A percentile compares a stretch with the other conserved stretches of the same genome.
phyloP scores from a whole-genome alignment of 2,113 vertebrate species.

The Bos indicus region DNA sequence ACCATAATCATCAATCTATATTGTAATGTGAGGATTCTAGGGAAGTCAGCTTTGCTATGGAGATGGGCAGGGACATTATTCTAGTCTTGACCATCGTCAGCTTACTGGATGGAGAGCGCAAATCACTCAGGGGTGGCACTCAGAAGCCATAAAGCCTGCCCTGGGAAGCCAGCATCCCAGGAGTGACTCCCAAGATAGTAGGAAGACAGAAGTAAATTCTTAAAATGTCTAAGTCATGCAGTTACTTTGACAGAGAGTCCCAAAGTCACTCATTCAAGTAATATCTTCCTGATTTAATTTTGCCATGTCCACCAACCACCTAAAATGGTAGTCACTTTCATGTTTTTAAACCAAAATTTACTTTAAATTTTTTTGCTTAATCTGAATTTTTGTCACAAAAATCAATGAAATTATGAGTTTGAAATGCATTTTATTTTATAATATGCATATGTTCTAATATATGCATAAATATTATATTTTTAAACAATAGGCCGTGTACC shows the following conservation, averaged over 20 bases:
- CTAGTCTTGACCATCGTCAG: background rate
- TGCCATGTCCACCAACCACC: background rate
- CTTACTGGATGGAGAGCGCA: background rate
- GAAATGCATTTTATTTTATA: background rate
- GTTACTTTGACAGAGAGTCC: background rate
- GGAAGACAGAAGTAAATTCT: background rate
- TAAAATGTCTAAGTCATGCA: background rate
- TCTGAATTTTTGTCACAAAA: background rate
- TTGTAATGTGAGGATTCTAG: conserved; percentile 34
- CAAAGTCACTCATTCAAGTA: background rate
- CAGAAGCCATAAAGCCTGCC: background rate
- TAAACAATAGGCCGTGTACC: background rate
- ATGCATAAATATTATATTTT: background rate
- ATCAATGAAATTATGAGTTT: background rate
- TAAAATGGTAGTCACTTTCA: background rate
- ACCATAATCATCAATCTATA: conserved; percentile 54
- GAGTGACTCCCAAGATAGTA: background rate
- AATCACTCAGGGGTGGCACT: background rate
- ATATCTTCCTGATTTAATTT: background rate
- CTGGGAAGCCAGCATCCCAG: background rate
- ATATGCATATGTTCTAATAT: background rate
- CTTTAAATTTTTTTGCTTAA: background rate
- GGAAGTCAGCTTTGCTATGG: conserved; percentile 34
- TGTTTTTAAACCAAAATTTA: conserved; percentile 15
- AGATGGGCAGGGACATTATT: background rate